phyloP scores from a whole-genome alignment of 2,113 vertebrate genomes.

The Myotis davidii region DNA sequence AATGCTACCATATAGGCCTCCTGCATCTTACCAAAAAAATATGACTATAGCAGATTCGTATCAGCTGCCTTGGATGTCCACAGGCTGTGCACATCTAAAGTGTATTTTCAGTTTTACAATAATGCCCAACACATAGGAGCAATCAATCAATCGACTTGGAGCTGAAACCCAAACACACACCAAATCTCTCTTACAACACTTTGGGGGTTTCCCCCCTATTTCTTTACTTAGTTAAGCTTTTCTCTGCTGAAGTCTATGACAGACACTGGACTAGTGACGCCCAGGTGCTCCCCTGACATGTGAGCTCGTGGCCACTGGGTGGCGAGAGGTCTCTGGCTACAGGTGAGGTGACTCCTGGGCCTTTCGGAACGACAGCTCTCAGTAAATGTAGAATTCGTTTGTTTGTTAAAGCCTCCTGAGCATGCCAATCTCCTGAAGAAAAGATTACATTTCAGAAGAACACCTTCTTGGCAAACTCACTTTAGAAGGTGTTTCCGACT shows the following conservation, averaged over 20 bases:
- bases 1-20: not conserved
- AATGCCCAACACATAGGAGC: not conserved
- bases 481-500: not conserved
- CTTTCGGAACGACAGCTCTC: not conserved
- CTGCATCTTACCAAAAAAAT: not conserved
- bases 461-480: not conserved
- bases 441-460: not conserved
- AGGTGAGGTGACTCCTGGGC: accelerated
- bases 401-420: not conserved
- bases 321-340: not conserved
- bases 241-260: not conserved
- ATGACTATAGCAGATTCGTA: not conserved
- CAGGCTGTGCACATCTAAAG: not conserved
- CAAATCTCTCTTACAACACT: not conserved
- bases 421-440: not conserved
- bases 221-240: not conserved
- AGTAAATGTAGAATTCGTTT: not conserved
- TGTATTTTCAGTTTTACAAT: not conserved
- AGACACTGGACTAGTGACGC: not conserved
- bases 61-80: not conserved
- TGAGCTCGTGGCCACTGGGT: not conserved
- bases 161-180: not conserved
- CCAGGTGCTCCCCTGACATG: not conserved
- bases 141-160: not conserved
- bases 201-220: not conserved